phyloP scores from a whole-genome alignment of 2,797 vertebrate genomes.

The Siniperca scherzeri region DNA sequence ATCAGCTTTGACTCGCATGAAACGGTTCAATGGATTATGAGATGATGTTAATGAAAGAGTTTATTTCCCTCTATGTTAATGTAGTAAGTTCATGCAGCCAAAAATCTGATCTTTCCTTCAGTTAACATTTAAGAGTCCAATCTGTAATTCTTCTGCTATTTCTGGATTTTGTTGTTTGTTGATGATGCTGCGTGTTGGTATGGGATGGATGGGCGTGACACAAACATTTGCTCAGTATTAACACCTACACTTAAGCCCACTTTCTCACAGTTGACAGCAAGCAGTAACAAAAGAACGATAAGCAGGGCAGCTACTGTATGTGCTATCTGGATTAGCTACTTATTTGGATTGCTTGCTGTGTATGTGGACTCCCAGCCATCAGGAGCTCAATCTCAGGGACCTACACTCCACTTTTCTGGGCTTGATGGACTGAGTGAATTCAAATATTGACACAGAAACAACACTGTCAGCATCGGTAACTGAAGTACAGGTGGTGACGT shows the following conservation, averaged over 20 bases:
- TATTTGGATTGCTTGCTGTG: constrained; percentile 5
- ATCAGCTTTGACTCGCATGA: neutral
- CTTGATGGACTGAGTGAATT: neutral
- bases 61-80: neutral
- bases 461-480: neutral
- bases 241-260: neutral
- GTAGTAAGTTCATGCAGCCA: neutral
- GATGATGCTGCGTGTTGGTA: neutral
- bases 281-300: neutral
- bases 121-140: neutral
- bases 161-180: neutral
- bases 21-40: neutral
- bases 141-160: neutral
- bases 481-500: neutral
- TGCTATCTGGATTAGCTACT: neutral
- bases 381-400: constrained; percentile 61
- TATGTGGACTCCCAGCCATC: constrained; percentile 17
- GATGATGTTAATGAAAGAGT: neutral
- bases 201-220: neutral
- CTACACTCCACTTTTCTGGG: constrained; percentile 19
- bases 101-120: neutral
- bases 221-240: neutral
- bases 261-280: constrained; percentile 5
- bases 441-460: neutral
- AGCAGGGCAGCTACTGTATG: constrained; percentile 49